Percentiles rank a stretch among this genome's conserved stretches.
Conservation (phyloP, 2,113 vertebrate genomes). For the Myocastor coypus region DNA sequence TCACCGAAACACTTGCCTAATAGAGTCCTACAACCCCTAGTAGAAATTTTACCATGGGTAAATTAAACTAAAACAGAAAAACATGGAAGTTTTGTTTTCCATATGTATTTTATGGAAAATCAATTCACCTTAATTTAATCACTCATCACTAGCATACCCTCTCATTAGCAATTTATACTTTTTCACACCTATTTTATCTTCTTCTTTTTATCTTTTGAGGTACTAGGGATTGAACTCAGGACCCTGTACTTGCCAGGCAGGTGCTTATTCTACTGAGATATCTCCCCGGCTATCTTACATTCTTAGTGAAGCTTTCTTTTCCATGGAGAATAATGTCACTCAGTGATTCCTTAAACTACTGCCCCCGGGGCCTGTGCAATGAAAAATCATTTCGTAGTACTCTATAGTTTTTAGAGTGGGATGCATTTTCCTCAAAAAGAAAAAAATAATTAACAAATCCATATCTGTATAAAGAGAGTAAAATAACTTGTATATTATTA, state of each 20-base stretch:
- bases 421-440: too few species aligned
- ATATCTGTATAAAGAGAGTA: neutral
- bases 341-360: neutral
- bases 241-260: too few species aligned
- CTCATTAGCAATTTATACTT: neutral
- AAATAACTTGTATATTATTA: neutral
- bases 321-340: neutral
- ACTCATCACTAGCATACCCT: neutral
- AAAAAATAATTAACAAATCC: neutral
- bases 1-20: neutral
- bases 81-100: neutral
- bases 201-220: too few species aligned
- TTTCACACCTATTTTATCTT: neutral
- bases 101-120: neutral
- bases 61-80: neutral
- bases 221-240: too few species aligned
- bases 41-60: neutral
- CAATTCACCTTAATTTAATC: neutral
- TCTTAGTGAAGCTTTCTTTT: neutral
- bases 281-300: neutral
- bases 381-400: neutral
- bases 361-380: fast-evolving
- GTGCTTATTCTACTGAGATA: too few species aligned
- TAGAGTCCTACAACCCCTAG: fast-evolving
- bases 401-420: neutral